phyloP scores from a whole-genome alignment of 1,140 invertebrate species.

The Panagrolaimus sp. region DNA sequence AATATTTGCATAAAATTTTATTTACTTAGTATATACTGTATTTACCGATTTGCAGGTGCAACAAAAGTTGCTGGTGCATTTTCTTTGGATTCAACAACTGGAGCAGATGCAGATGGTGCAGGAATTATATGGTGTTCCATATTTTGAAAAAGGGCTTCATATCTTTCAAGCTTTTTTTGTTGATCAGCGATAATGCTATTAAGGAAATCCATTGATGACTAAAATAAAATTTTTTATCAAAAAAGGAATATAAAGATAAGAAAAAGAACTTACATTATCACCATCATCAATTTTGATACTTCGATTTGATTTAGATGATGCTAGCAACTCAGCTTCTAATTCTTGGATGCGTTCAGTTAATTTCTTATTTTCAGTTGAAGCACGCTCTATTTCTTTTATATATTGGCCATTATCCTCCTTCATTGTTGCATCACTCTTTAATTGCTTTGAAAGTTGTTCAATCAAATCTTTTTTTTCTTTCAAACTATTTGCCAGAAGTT shows the following conservation, averaged over 20 bases:
- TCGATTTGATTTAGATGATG: no score
- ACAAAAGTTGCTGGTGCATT: background rate
- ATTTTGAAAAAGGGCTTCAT: background rate
- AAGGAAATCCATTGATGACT: background rate
- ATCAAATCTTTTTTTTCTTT: no score
- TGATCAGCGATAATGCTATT: background rate
- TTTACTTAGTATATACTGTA: background rate
- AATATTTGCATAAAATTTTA: background rate
- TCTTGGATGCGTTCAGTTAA: background rate
- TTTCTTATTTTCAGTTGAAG: background rate
- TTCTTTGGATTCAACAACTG: background rate
- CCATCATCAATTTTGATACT: background rate
- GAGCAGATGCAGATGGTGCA: background rate
- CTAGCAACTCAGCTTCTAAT: background rate
- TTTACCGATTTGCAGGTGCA: background rate
- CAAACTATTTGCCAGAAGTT: no score
- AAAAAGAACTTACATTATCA: background rate
- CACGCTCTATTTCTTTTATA: background rate
- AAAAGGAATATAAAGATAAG: background rate
- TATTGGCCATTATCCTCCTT: background rate
- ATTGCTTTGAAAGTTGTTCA: no score
- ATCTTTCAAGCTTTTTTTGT: background rate
- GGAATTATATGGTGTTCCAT: no score
- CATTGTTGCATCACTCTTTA: no score
- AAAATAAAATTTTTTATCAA: background rate